Percentiles rank a stretch among this genome's conserved stretches.
These are phyloP conservation scores for Carterocephalus palaemon DNA, from an alignment of 2,888 invertebrate genomes.

Conservation along the genomic window DNA sequence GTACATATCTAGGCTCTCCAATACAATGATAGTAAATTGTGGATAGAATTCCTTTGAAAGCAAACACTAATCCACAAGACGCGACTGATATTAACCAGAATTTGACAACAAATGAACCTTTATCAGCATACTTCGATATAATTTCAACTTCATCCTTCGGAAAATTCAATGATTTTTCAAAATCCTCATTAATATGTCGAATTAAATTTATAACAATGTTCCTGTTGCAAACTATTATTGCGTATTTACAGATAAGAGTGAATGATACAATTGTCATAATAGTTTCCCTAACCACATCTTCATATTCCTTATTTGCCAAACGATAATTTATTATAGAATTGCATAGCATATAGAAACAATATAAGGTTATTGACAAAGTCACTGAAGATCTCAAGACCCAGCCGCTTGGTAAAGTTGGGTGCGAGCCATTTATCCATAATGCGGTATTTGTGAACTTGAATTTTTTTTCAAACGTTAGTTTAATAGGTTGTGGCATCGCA, in stretches of 20 bases:
- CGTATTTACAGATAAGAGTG: constrained; percentile 5
- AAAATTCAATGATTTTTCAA: constrained; percentile 27
- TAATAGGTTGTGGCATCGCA: background rate
- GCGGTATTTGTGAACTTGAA: constrained; percentile 30
- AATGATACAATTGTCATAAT: background rate
- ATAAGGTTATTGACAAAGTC: background rate
- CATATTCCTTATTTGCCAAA: constrained; percentile 3
- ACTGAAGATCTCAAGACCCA: constrained; percentile 1
- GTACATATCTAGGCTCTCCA: constrained; percentile 36
- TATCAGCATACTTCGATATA: constrained; percentile 34
- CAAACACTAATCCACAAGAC: constrained; percentile 22
- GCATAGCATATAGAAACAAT: background rate
- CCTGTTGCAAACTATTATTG: background rate
- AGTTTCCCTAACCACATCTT: constrained; percentile 2
- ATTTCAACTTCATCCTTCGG: constrained; percentile 35
- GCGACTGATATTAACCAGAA: constrained; percentile 36
- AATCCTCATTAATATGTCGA: constrained; percentile 34
- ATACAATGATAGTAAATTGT: constrained; percentile 34
- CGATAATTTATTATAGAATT: constrained; percentile 7
- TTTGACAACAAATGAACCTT: constrained; percentile 36
- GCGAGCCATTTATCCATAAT: constrained; percentile 29
- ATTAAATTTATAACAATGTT: constrained; percentile 3
- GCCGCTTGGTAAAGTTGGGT: constrained; percentile 28
- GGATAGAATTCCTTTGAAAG: constrained; percentile 32
- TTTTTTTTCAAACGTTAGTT: constrained; percentile 32